Conservation (phyloP, 2,888 invertebrate species). For the Dryadula phaetusa region DNA sequence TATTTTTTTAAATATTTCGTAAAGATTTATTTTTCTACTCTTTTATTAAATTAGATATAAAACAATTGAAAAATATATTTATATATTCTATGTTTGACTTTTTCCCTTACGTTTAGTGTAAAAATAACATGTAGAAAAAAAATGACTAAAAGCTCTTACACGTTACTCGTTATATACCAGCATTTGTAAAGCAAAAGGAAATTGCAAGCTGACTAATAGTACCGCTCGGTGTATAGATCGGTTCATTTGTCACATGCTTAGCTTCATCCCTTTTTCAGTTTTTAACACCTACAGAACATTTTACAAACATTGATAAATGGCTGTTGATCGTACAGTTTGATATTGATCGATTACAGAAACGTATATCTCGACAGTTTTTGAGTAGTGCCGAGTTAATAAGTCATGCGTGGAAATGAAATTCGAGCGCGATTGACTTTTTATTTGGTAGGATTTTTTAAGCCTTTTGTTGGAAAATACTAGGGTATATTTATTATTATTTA, state of each 20-base stretch:
- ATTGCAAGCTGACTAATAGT: slow-evolving; percentile 32
- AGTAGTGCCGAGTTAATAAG: slow-evolving; percentile 24
- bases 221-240: slow-evolving; percentile 38
- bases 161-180: background rate
- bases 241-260: slow-evolving; percentile 39
- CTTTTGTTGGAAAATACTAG: background rate
- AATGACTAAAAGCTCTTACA: background rate
- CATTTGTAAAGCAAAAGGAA: slow-evolving; percentile 25
- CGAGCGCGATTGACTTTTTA: slow-evolving; percentile 1
- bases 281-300: slow-evolving; percentile 27
- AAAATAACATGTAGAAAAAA: background rate
- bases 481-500: background rate
- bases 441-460: background rate
- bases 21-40: too few relatives aligned
- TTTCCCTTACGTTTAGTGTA: too few relatives aligned
- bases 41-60: too few relatives aligned
- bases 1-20: too few relatives aligned
- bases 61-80: too few relatives aligned
- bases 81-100: too few relatives aligned
- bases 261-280: slow-evolving; percentile 27
- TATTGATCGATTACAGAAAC: slow-evolving; percentile 26
- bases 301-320: slow-evolving; percentile 25
- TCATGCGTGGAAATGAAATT: slow-evolving; percentile 23
- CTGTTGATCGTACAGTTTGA: slow-evolving; percentile 11
- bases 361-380: slow-evolving; percentile 12